Evolutionary conservation across 1,140 invertebrate species (phyloP), one percentile per base, ranked within the genome.

Genomic region (Danaus melanippus): DNA sequence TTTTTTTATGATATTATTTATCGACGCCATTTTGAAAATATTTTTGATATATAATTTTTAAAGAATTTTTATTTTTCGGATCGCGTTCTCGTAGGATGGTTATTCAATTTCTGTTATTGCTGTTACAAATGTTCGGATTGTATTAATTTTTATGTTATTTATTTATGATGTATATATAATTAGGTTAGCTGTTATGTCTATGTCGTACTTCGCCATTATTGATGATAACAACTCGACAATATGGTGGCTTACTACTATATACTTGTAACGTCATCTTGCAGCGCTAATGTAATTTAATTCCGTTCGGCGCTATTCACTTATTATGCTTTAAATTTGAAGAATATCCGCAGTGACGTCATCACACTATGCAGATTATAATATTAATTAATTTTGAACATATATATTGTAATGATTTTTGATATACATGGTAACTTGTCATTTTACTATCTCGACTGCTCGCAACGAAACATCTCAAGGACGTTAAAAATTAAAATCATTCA

Each of bases 11-110:
- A 44, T 59, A 32, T 4, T 32, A 58, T 53, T 66, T 61, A 60
- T 60, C 12, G 59, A 21, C 64, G 69, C 67, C 67, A 75, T 74
- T 77, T 72, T 76, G 67, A 63, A 63, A 62, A 64, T 62, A 56
- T 60, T 53, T 60, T 46, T 52, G 15, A 53, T 60, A 60, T 42
- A 50, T 63, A n/a, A n/a, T 46, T 12, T 42, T 45, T 15, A 41
- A 7, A 21, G 42, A 21, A 47, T 11, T 53, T 49, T 11, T n/a
- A n/a, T n/a, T n/a, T n/a, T 42, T 10, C 12, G 44, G 42, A 51
- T 48, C 45, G 56, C 46, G 46, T 55, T 55, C 53, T 50, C 21
- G 7, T 32, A 4, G 2, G 21, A 32, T 32, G 6, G 21, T 32
- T 0, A 32, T 32, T 32, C 0, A 7, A 32, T 7, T 32, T 32